These are phyloP conservation scores for Eolophus roseicapilla DNA, from an alignment of 2,113 vertebrate species.

Conservation along the genomic window DNA sequence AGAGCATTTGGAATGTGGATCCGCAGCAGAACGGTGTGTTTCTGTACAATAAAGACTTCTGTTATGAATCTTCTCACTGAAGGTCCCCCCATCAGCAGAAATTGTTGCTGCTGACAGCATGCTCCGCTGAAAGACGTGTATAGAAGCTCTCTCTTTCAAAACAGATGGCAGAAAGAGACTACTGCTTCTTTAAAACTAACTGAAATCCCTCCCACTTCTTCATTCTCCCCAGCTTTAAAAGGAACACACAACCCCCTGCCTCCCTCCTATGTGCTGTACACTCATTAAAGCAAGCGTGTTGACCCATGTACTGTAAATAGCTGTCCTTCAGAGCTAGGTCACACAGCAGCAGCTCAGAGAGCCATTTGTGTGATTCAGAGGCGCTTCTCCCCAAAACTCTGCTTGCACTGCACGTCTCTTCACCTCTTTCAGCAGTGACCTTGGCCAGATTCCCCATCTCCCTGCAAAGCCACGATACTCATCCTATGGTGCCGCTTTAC, in stretches of 20 bases:
- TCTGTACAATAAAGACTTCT: constrained; percentile 20
- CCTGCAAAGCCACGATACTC: not conserved
- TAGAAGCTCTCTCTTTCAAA: not conserved
- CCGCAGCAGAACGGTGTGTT: not conserved
- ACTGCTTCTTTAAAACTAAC: not conserved
- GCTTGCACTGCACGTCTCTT: not conserved
- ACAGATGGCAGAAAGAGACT: constrained; percentile 17
- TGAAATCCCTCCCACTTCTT: constrained; percentile 1
- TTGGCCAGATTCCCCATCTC: not conserved
- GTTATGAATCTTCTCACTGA: not conserved
- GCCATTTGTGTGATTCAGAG: not conserved
- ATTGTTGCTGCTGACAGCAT: constrained; percentile 1
- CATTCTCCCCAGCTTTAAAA: not conserved
- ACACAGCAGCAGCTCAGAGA: not conserved
- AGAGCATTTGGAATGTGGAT: not conserved
- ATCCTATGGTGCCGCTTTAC: not conserved
- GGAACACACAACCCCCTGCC: not conserved
- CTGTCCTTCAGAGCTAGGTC: constrained; percentile 38
- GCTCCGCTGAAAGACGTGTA: not conserved
- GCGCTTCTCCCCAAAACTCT: not conserved
- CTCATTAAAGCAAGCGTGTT: not conserved
- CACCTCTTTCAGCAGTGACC: constrained; percentile 1
- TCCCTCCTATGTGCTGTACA: not conserved
- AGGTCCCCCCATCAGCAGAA: constrained; percentile 34
- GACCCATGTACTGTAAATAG: constrained; percentile 24